Evolutionary conservation across 2,888 invertebrate genomes (phyloP).

Genomic region (Bhutanitis thaidina): DNA sequence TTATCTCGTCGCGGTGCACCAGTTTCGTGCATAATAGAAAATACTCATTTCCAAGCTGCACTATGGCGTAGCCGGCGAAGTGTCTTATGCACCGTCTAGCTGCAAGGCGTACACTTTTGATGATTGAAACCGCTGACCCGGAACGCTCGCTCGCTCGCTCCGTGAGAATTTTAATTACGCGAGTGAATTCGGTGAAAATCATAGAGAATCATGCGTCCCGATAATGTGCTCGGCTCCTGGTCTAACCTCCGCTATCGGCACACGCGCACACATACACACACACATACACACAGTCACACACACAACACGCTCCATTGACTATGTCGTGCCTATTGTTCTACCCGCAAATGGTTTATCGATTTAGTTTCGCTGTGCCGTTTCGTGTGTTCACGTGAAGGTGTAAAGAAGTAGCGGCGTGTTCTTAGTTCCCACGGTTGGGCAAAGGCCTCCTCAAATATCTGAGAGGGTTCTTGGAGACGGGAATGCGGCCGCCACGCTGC

Average conservation of each 20-base stretch:
- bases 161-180: conserved; percentile 24
- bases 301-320: conserved; percentile 9
- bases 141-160: neutral
- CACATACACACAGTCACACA: too few relatives aligned
- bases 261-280: too few relatives aligned
- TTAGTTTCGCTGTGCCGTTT: conserved; percentile 13
- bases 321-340: conserved; percentile 6
- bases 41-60: neutral
- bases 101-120: conserved; percentile 8
- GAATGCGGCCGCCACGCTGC: too few relatives aligned
- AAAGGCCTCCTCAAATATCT: too few relatives aligned
- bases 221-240: conserved; percentile 3
- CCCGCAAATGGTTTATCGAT: conserved; percentile 14
- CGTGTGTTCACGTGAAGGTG: too few relatives aligned
- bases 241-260: neutral
- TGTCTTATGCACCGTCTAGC: neutral
- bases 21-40: neutral
- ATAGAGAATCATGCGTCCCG: conserved; percentile 4
- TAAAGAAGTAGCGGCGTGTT: too few relatives aligned
- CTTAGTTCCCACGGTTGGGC: too few relatives aligned
- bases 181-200: conserved; percentile 16
- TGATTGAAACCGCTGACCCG: conserved; percentile 17
- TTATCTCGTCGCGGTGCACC: too few relatives aligned
- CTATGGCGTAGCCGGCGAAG: neutral
- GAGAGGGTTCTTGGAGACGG: too few relatives aligned